A percentile compares a stretch with the other conserved stretches of the same genome.
Conservation (phyloP, 2,113 vertebrate species). For the Gadus chalcogrammus region DNA sequence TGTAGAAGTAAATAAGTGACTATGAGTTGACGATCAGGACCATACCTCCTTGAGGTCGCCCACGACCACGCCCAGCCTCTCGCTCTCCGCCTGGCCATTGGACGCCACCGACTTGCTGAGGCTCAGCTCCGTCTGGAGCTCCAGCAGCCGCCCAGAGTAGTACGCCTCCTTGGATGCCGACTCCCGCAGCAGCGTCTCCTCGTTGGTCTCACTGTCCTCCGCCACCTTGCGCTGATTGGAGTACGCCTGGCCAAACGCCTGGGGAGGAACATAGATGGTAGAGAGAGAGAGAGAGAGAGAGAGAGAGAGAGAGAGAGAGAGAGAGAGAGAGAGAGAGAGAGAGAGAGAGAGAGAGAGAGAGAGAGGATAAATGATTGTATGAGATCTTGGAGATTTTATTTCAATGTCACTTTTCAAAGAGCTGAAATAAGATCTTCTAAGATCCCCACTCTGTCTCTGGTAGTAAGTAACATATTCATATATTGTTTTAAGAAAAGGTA, state of each 20-base stretch:
- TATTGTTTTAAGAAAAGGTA: too few species aligned
- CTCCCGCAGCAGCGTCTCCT: constrained; percentile 93
- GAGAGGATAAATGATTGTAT: not conserved
- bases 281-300: not conserved
- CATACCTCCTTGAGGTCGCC: constrained; percentile 92
- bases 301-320: not conserved
- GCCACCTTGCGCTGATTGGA: constrained; percentile 95
- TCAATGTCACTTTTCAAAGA: not conserved
- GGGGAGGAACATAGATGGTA: not conserved
- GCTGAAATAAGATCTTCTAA: too few species aligned
- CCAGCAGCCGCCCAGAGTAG: constrained; percentile 86
- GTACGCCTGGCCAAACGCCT: constrained; percentile 98
- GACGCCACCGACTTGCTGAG: constrained; percentile 81
- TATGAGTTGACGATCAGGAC: not conserved
- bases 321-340: too few species aligned
- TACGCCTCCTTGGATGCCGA: constrained; percentile 95
- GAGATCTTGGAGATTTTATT: not conserved
- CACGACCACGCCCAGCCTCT: constrained; percentile 79
- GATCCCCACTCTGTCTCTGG: too few species aligned
- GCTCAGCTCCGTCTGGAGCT: constrained; percentile 88
- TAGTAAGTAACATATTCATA: too few species aligned
- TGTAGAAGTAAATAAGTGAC: too few species aligned
- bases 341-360: too few species aligned
- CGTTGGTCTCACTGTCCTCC: constrained; percentile 91
- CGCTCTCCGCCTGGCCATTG: constrained; percentile 86